Base-by-base conservation (phyloP, 2,888 invertebrate genomes). In the Capitulum mitella region DNA sequence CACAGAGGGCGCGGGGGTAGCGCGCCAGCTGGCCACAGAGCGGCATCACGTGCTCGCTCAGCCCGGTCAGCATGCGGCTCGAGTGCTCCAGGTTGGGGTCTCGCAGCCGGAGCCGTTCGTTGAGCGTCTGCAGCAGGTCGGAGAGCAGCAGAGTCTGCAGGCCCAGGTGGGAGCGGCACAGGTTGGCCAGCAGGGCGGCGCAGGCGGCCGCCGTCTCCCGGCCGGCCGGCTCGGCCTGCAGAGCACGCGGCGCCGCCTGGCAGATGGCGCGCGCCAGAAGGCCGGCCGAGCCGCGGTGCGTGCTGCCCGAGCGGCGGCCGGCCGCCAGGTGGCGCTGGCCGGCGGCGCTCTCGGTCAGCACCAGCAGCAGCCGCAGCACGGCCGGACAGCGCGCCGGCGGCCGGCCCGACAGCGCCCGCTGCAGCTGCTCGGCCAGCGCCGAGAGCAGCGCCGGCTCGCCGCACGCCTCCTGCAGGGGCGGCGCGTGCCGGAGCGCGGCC, bases 1-100 rank as follows among this genome's bases (percentile, higher is more conserved):
- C 70, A 26, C 70, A 70, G 40, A 70, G 70, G 40, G 70, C 70
- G 70, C 70, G 70, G 22, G 70, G 70, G 70, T 70, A 70, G 70
- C 40, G 70, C 37, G 19, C 37, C 70, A 70, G 70, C 8, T 29
- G 22, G 22, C 26, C 37, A 26, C 70, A 70, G 26, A 70, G 12
- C 5, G 70, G 70, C 70, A 70, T 37, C 37, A 70, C 70, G 70
- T 70, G 70, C 37, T 37, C 37, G 26, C 70, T 40, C 34, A 70
- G 70, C 26, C 10, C 37, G 40, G 70, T 70, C 70, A 70, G 70
- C 6, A 19, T 12, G 70, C 70, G 70, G 40, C 70, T 70, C 22
- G 70, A 70, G 26, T 37, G 70, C 70, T 70, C 70, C 40, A 70
- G 70, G 70, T 70, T 70, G 22, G 70, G 70, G 40, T 70, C 70